Percentiles rank a stretch among this genome's conserved stretches.
Evolutionary conservation across 2,113 vertebrate species (phyloP).

Genomic region (Fregata magnificens): DNA sequence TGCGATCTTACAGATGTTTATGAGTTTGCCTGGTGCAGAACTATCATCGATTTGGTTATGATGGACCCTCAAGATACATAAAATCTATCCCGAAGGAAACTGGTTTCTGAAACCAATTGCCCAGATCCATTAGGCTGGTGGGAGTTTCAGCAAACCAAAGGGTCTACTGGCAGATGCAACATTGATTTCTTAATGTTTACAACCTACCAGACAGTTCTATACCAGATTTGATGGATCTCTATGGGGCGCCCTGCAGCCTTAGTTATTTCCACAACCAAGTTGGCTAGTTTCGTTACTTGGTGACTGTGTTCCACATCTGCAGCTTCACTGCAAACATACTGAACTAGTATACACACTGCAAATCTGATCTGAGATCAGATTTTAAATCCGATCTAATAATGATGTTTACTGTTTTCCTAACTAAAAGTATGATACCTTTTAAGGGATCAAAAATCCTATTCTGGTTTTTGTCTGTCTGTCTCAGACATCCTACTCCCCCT

Average conservation of each 20-base stretch:
- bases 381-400: not conserved
- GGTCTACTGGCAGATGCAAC: constrained; percentile 66
- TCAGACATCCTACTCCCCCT: not conserved
- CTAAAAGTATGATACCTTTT: not conserved
- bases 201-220: constrained; percentile 69
- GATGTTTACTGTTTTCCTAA: not conserved
- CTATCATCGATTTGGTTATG: constrained; percentile 62
- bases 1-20: constrained; percentile 60
- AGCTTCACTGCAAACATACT: constrained; percentile 34
- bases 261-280: constrained; percentile 66
- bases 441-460: not conserved
- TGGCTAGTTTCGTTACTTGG: constrained; percentile 58
- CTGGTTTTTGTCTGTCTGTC: not conserved
- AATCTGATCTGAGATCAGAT: not conserved
- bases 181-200: constrained; percentile 72
- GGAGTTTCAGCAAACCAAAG: constrained; percentile 67
- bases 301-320: constrained; percentile 22
- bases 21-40: constrained; percentile 52
- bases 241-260: constrained; percentile 68
- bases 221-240: constrained; percentile 72
- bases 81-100: constrained; percentile 69
- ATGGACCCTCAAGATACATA: constrained; percentile 55
- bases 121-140: constrained; percentile 69
- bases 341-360: not conserved
- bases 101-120: constrained; percentile 65